Percentiles rank a stretch among this genome's conserved stretches.
Conservation (phyloP, 1,140 invertebrate species). For the Bombus pyrosoma region DNA sequence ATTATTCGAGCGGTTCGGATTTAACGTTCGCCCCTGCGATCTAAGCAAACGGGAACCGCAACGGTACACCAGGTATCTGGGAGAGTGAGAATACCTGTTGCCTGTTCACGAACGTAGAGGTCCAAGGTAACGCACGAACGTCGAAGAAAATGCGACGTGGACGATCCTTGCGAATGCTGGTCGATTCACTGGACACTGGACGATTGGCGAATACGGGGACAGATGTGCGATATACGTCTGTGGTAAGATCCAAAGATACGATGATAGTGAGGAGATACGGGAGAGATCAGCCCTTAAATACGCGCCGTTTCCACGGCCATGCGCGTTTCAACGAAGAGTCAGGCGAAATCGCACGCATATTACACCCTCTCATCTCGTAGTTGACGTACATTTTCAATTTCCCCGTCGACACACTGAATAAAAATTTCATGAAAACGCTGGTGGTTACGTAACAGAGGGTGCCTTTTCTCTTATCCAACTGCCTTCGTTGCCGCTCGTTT, state of each 20-base stretch:
- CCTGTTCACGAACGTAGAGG: background rate
- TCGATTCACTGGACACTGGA: background rate
- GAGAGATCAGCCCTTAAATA: slow-evolving; percentile 76
- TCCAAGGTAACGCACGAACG: background rate
- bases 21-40: background rate
- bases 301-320: slow-evolving; percentile 67
- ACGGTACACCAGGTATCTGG: background rate
- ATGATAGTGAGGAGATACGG: slow-evolving; percentile 69
- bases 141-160: background rate
- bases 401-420: slow-evolving; percentile 33
- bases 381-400: slow-evolving; percentile 54
- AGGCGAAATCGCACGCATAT: slow-evolving; percentile 65
- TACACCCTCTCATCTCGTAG: slow-evolving; percentile 10
- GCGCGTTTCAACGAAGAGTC: slow-evolving; percentile 68
- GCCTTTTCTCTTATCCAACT: background rate
- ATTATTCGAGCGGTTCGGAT: background rate
- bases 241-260: slow-evolving; percentile 49
- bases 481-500: background rate
- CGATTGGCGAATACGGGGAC: background rate
- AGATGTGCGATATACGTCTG: background rate
- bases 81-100: slow-evolving; percentile 2
- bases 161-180: background rate
- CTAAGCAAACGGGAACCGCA: too few relatives aligned
- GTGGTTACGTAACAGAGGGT: slow-evolving; percentile 3
- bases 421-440: slow-evolving; percentile 50